Base-by-base conservation (phyloP, 1,140 invertebrate species). In the Dendrolimus punctatus region DNA sequence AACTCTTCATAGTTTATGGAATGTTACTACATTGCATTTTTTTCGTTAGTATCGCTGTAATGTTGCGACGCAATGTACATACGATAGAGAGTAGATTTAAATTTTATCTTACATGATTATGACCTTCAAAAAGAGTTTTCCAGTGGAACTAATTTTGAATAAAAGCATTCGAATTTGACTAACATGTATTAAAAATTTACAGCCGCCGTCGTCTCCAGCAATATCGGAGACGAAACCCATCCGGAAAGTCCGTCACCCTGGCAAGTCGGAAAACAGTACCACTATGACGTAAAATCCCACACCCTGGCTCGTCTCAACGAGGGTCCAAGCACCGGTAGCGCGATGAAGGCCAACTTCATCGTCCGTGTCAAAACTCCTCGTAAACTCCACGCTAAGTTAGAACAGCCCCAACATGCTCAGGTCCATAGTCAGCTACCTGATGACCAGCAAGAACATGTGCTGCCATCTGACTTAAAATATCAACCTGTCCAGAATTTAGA, bases 211-310 rank as follows among this genome's bases (percentile, higher is more conserved):
- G 66, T 68, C 51, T 70, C 73, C 9, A 60, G 60, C 53, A 63
- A 50, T 8, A 58, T 67, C 8, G 68, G 55, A 56, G 55, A 47
- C 42, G 49, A 56, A 10, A 55, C 48, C 46, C 52, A 63, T 38
- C 49, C 55, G 49, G 56, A 66, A 49, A 47, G 52, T 9, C 62
- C 72, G 52, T 68, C 62, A 55, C 89, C 84, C 8, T 93, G 91
- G 91, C 85, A 89, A 58, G 58, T 58, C 0, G 88, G 88, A 38
- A 88, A 83, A 39, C 80, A 90, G 41, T 94, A 93, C 71, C 76
- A 77, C 5, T 94, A 93, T 67, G 62, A 88, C 6, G 84, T 93
- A 4, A 77, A 80, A 23, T 88, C 90, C 36, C 83, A 89, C 38
- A 92, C 91, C 0, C 41, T 93, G 36, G 80, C 90, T 0, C 78